Conservation (phyloP, 2,797 vertebrate genomes). For the Hirundo rustica region DNA sequence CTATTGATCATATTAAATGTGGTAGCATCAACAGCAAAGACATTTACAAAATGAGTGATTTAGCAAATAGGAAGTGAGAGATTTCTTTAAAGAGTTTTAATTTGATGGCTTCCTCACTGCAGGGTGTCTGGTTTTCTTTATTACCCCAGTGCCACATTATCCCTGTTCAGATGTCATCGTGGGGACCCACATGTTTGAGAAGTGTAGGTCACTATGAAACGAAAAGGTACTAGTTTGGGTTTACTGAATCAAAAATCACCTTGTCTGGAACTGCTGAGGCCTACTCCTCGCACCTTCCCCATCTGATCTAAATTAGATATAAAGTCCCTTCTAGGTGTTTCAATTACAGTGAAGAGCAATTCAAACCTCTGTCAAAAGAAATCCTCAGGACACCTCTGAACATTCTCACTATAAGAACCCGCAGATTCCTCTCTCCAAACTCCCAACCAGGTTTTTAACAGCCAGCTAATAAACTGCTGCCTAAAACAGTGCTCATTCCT, state of each 20-base stretch:
- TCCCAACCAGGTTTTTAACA: constrained; percentile 13
- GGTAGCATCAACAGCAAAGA: constrained; percentile 11
- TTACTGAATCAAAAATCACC: constrained; percentile 45
- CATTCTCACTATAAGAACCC: not conserved
- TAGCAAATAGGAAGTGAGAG: constrained; percentile 30
- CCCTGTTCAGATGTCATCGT: not conserved
- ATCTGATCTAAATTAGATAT: constrained; percentile 17
- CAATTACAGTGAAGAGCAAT: not conserved
- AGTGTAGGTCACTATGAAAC: constrained; percentile 24
- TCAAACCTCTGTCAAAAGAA: not conserved
- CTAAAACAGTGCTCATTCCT: not conserved
- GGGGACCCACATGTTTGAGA: not conserved
- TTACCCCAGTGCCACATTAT: constrained; percentile 5
- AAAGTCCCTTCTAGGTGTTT: constrained; percentile 4
- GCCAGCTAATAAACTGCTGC: not conserved
- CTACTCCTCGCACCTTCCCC: not conserved
- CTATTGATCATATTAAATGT: constrained; percentile 52
- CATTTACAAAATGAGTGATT: constrained; percentile 34
- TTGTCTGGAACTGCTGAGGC: not conserved
- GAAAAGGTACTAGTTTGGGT: not conserved
- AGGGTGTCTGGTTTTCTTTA: constrained; percentile 41
- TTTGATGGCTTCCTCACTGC: not conserved
- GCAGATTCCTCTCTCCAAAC: not conserved
- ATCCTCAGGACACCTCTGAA: not conserved
- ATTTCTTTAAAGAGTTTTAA: constrained; percentile 34